phyloP scores from a whole-genome alignment of 2,888 invertebrate genomes.

The Altica lythri region DNA sequence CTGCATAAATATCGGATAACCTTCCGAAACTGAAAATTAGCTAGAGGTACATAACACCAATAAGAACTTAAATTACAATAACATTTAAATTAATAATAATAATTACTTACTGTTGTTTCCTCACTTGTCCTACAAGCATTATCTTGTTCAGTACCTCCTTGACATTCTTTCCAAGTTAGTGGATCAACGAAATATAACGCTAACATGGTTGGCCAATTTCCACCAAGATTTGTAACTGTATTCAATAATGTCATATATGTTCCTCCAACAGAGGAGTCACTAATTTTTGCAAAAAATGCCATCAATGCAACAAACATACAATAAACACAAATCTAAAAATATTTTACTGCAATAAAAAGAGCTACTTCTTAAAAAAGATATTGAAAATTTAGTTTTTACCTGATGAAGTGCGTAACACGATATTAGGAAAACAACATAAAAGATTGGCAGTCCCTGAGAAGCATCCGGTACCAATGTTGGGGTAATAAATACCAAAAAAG shows the following conservation, averaged over 20 bases:
- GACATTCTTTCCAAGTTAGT: slow-evolving; percentile 79
- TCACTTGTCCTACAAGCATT: slow-evolving; percentile 68
- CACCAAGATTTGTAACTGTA: slow-evolving; percentile 95
- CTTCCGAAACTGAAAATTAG: too few relatives aligned
- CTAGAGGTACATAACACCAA: too few relatives aligned
- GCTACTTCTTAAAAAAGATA: not conserved
- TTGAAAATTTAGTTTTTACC: slow-evolving; percentile 60
- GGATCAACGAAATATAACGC: slow-evolving; percentile 91
- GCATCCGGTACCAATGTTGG: slow-evolving; percentile 71
- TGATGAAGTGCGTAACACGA: slow-evolving; percentile 88
- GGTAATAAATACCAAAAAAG: slow-evolving; percentile 83
- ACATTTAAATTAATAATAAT: too few relatives aligned
- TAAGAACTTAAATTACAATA: too few relatives aligned
- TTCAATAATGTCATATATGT: slow-evolving; percentile 99
- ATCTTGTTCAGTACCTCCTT: slow-evolving; percentile 57
- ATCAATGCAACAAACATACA: slow-evolving; percentile 97
- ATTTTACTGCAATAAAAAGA: slow-evolving; percentile 1
- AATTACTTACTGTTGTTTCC: slow-evolving; percentile 69
- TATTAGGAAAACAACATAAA: slow-evolving; percentile 78
- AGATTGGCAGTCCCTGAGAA: slow-evolving; percentile 66
- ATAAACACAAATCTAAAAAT: slow-evolving; percentile 80
- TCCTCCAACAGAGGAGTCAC: slow-evolving; percentile 95
- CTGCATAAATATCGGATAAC: too few relatives aligned
- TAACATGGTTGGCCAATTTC: slow-evolving; percentile 94
- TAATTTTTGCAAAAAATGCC: slow-evolving; percentile 97